phyloP scores from a whole-genome alignment of 2,888 invertebrate species.

The Idaea straminata region DNA sequence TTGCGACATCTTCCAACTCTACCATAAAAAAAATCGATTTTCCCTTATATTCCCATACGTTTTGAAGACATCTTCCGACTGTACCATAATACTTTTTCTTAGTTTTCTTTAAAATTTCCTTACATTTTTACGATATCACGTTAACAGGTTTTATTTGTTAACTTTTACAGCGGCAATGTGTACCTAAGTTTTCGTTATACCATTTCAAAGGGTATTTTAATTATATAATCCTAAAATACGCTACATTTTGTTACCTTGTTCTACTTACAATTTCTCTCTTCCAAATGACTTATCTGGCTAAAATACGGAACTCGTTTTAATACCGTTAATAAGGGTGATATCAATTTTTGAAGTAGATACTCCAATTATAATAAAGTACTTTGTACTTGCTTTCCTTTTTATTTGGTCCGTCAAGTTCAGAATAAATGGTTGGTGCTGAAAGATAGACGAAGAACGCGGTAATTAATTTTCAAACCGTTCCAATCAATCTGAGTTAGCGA shows the following conservation, averaged over 20 bases:
- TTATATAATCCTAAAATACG: background rate
- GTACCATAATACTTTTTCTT: no score
- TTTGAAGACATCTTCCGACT: no score
- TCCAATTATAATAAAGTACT: background rate
- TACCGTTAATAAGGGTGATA: background rate
- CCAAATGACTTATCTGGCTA: background rate
- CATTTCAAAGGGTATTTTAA: background rate
- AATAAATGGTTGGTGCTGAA: conserved; percentile 54
- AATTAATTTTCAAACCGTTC: conserved; percentile 54
- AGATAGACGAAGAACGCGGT: conserved; percentile 52
- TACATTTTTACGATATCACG: no score
- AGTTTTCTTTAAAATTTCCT: no score
- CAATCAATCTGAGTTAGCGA: conserved; percentile 49
- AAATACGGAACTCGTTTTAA: background rate
- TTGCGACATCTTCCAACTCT: no score
- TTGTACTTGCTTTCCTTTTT: background rate
- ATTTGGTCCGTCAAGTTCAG: conserved; percentile 29
- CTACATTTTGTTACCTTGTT: background rate
- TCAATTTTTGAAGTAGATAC: background rate
- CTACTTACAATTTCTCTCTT: background rate
- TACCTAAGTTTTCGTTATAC: background rate
- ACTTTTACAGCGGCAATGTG: no score
- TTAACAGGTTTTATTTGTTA: no score
- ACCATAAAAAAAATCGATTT: no score
- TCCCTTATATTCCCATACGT: no score